These are phyloP conservation scores for Perithous albicinctus DNA, from an alignment of 2,888 invertebrate genomes.

Conservation along the genomic window DNA sequence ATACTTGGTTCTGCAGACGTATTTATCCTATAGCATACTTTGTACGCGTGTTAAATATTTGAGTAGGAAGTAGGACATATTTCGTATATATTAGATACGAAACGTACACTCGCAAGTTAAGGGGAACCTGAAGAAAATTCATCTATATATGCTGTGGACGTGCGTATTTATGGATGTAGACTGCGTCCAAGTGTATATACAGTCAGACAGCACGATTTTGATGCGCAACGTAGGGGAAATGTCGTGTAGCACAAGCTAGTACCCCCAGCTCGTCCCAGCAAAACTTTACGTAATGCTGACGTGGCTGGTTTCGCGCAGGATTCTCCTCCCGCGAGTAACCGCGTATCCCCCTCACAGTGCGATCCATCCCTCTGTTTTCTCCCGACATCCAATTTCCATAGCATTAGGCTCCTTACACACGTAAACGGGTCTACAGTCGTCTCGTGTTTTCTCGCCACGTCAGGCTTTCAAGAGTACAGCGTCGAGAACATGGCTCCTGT, in stretches of 20 bases:
- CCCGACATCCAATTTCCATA: slow-evolving; percentile 83
- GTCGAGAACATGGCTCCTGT: neutral
- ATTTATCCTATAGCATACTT: neutral
- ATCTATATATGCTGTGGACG: neutral
- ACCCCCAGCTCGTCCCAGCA: neutral
- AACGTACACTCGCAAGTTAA: neutral
- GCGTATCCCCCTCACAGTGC: slow-evolving; percentile 38
- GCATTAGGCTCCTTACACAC: slow-evolving; percentile 79
- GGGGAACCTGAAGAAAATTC: neutral
- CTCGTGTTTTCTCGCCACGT: slow-evolving; percentile 64
- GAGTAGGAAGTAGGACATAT: neutral
- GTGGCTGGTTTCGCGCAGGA: neutral
- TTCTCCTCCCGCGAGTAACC: slow-evolving; percentile 9
- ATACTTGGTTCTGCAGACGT: neutral
- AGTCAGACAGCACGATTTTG: slow-evolving; percentile 9
- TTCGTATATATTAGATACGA: neutral
- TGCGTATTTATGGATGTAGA: neutral
- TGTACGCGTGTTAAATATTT: neutral
- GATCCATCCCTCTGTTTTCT: slow-evolving; percentile 77
- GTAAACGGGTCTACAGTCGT: slow-evolving; percentile 71
- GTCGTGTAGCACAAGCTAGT: slow-evolving; percentile 9
- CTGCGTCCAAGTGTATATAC: neutral
- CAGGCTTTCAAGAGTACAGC: slow-evolving; percentile 55
- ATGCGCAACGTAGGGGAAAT: neutral
- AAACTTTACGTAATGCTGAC: neutral